These are phyloP conservation scores for Trachelipus rathkii DNA, from an alignment of 1,140 invertebrate genomes.

Conservation along the genomic window DNA sequence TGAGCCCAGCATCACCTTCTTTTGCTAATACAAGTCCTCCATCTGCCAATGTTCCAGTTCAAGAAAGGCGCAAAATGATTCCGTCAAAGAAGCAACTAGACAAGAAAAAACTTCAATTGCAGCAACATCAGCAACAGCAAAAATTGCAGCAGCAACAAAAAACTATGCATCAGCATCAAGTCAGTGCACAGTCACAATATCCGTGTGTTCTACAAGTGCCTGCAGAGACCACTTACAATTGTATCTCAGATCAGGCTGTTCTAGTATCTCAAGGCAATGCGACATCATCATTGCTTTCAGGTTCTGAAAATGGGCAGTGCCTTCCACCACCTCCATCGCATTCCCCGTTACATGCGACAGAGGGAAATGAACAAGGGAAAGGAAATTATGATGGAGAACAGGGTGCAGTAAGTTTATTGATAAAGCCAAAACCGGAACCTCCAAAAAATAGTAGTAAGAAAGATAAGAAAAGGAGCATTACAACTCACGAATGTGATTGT, in stretches of 20 bases:
- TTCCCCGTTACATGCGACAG: slow-evolving; percentile 28
- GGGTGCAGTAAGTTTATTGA: slow-evolving; percentile 12
- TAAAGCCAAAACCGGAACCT: slow-evolving; percentile 14
- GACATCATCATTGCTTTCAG: slow-evolving; percentile 30
- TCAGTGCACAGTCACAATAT: slow-evolving; percentile 34
- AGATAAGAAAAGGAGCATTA: slow-evolving; percentile 41
- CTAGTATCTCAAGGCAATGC: slow-evolving; percentile 35
- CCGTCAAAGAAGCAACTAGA: slow-evolving; percentile 36
- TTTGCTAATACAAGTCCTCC: slow-evolving; percentile 36
- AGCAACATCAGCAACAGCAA: slow-evolving; percentile 50
- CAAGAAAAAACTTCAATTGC: slow-evolving; percentile 48
- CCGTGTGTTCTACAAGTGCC: slow-evolving; percentile 33
- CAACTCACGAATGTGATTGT: slow-evolving; percentile 41
- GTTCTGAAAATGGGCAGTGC: slow-evolving; percentile 30
- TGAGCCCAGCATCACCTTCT: slow-evolving; percentile 34
- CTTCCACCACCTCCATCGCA: slow-evolving; percentile 37
- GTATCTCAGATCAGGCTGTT: slow-evolving; percentile 32
- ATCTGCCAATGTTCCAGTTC: slow-evolving; percentile 42
- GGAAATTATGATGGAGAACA: slow-evolving; percentile 13
- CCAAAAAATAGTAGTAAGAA: slow-evolving; percentile 31
- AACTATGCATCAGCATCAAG: slow-evolving; percentile 46
- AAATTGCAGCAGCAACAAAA: slow-evolving; percentile 52
- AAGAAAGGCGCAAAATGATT: slow-evolving; percentile 44
- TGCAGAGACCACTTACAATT: slow-evolving; percentile 36
- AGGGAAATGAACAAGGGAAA: slow-evolving; percentile 24